Evolutionary conservation across 1,140 invertebrate genomes (phyloP).

Genomic region (Theocolax elegans): DNA sequence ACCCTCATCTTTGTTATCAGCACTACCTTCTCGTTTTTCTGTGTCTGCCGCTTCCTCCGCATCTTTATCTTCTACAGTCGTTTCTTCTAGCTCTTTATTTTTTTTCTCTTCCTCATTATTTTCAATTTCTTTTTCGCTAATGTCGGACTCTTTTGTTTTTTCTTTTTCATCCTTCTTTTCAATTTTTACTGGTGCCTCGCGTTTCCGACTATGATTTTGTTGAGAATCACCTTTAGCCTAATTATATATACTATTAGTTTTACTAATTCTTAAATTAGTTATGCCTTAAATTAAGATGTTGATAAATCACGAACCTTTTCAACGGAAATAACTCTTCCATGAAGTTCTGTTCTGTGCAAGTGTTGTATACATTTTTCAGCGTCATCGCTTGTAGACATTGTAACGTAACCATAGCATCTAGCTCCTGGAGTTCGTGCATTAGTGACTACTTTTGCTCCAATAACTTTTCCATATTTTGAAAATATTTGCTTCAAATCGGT

Average conservation of each 20-base stretch:
- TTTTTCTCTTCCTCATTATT: conserved; percentile 63
- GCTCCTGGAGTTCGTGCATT: conserved; percentile 91
- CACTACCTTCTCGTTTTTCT: conserved; percentile 52
- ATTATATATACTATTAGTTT: too few relatives aligned
- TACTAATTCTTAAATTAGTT: too few relatives aligned
- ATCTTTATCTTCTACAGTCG: conserved; percentile 56
- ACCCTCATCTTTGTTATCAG: conserved; percentile 58
- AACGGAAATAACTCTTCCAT: conserved; percentile 92
- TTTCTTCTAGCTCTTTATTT: conserved; percentile 60
- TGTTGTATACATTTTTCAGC: conserved; percentile 90
- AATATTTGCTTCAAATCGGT: conserved; percentile 93
- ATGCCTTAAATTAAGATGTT: not conserved
- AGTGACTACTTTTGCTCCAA: conserved; percentile 96
- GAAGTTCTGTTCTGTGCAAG: conserved; percentile 89
- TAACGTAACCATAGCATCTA: conserved; percentile 94
- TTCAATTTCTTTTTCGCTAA: conserved; percentile 18
- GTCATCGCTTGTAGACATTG: conserved; percentile 89
- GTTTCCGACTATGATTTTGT: conserved; percentile 62
- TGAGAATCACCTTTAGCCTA: conserved; percentile 64
- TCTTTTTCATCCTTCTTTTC: conserved; percentile 67
- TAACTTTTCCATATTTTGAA: conserved; percentile 93
- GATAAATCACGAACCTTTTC: conserved; percentile 78
- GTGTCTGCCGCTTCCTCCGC: not conserved
- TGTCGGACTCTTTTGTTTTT: conserved; percentile 54
- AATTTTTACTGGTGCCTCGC: conserved; percentile 59